These are phyloP conservation scores for Hirtodrosophila histrioides DNA, from an alignment of 2,888 invertebrate species.

Conservation along the genomic window DNA sequence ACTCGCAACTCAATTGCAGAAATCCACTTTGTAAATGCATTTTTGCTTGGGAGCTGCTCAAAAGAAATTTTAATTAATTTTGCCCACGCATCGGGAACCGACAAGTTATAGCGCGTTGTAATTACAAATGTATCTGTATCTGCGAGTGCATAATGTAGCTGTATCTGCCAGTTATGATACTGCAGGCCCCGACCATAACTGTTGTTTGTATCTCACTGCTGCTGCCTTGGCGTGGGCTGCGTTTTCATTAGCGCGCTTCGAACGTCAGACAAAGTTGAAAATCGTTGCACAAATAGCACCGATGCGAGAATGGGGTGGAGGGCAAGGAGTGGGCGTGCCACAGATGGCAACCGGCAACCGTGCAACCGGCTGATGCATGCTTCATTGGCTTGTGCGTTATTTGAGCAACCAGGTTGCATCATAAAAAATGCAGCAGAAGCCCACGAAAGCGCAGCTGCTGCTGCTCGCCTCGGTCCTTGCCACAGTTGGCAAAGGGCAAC, in stretches of 20 bases:
- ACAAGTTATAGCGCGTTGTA: slow-evolving; percentile 1
- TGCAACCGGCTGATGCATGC: slow-evolving; percentile 58
- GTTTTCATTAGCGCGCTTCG: slow-evolving; percentile 63
- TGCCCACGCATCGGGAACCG: slow-evolving; percentile 21
- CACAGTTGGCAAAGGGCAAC: slow-evolving; percentile 35
- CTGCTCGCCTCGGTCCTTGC: slow-evolving; percentile 31
- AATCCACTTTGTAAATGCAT: slow-evolving; percentile 35
- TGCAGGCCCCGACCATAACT: slow-evolving; percentile 31
- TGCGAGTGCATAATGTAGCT: neutral
- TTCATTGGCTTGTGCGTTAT: slow-evolving; percentile 82
- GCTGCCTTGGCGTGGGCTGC: slow-evolving; percentile 31
- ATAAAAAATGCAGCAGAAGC: slow-evolving; percentile 80
- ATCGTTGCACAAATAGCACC: slow-evolving; percentile 58
- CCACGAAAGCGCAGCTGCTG: slow-evolving; percentile 75
- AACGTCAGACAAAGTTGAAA: slow-evolving; percentile 64
- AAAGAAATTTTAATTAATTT: slow-evolving; percentile 67
- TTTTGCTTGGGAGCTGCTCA: slow-evolving; percentile 23
- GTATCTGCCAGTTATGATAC: slow-evolving; percentile 29
- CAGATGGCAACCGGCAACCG: slow-evolving; percentile 38
- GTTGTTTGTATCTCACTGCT: slow-evolving; percentile 37
- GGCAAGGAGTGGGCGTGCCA: slow-evolving; percentile 29
- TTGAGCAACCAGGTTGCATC: slow-evolving; percentile 79
- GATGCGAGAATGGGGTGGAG: neutral
- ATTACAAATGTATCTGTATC: neutral
- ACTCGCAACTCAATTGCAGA: slow-evolving; percentile 15